Evolutionary conservation across 1,140 invertebrate species (phyloP).

Genomic region (Ceratina japonica): DNA sequence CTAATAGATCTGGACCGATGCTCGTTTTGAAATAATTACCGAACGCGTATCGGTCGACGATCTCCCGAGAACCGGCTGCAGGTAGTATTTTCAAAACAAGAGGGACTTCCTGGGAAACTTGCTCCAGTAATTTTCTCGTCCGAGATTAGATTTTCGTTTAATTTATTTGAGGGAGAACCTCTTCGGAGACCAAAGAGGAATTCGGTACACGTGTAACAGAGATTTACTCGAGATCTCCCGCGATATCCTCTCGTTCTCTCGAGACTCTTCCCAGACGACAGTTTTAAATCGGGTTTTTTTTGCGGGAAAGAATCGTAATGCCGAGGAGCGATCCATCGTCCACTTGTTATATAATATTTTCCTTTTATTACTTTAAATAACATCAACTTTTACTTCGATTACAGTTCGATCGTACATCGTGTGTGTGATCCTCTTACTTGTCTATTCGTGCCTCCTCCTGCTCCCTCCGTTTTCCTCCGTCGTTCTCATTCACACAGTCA

Average conservation of each 20-base stretch:
- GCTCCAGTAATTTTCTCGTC: too few species aligned
- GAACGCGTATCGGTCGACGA: constrained; percentile 46
- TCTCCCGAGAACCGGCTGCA: constrained; percentile 47
- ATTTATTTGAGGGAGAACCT: background rate
- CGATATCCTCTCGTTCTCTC: too few species aligned
- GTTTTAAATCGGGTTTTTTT: background rate
- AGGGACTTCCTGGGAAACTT: background rate
- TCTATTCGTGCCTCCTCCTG: constrained; percentile 37
- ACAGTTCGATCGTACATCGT: constrained; percentile 73
- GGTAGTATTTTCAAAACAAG: constrained; percentile 40
- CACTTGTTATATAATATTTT: constrained; percentile 51
- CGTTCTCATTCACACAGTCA: constrained; percentile 10
- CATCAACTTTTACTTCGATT: constrained; percentile 78
- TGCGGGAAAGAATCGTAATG: background rate
- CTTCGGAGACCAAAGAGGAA: background rate
- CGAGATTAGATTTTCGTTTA: background rate
- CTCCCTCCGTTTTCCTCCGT: background rate
- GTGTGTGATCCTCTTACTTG: constrained; percentile 47
- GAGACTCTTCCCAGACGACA: too few species aligned
- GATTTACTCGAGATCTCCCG: too few species aligned
- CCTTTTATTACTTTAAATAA: constrained; percentile 77
- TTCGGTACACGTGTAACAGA: too few species aligned
- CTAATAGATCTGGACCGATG: constrained; percentile 66
- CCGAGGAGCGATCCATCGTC: too few species aligned
- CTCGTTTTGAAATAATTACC: constrained; percentile 71